Base-by-base conservation (phyloP, 2,113 vertebrate species). In the Lepisosteus oculatus region DNA sequence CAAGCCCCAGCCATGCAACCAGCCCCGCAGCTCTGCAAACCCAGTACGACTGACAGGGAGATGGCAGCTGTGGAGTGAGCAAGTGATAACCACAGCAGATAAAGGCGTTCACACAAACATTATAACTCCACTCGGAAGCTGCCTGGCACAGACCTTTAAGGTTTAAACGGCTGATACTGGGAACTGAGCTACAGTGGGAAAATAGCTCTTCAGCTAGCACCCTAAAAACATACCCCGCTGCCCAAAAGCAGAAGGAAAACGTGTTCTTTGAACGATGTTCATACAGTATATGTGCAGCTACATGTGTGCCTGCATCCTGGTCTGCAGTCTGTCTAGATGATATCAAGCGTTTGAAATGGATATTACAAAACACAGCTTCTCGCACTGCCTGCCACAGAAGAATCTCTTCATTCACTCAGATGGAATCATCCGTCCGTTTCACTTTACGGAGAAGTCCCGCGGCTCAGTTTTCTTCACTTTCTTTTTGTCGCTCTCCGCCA, bases 31-130 rank as follows among this genome's bases (percentile, higher is more conserved):
- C 73, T 72, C 57, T 75, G 76, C 59, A 15, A 70, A 68, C 69
- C 43, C 14, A 78, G 74, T 4, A 0, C 81, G 82, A 86, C 15
- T 82, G 85, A 86, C 74, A 76, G 80, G 72, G 65, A 76, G 76
- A 75, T 29, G 6, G 87, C 83, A 85, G 89, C 85, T 88, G 86
- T 61, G 15, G 75, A 85, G 78, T 70, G 78, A 74, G 74, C 59
- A 43, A 78, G 72, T 8, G 13, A 73, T 77, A 81, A 70, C 78
- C 82, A 65, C 79, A 69, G 69, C 71, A 78, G 74, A 79, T 77
- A 81, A 82, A 80, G 83, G 79, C 77, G 76, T 74, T 80, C 83
- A 84, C 72, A 81, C 69, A 75, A 76, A 79, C 62, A 77, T 64
- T 74, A 43, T 62, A 66, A 72, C 78, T 77, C 76, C 69, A 77